Percentiles rank a stretch among this genome's conserved stretches.
Conservation (phyloP, 2,797 vertebrate genomes). For the Crocodylus rhombifer region DNA sequence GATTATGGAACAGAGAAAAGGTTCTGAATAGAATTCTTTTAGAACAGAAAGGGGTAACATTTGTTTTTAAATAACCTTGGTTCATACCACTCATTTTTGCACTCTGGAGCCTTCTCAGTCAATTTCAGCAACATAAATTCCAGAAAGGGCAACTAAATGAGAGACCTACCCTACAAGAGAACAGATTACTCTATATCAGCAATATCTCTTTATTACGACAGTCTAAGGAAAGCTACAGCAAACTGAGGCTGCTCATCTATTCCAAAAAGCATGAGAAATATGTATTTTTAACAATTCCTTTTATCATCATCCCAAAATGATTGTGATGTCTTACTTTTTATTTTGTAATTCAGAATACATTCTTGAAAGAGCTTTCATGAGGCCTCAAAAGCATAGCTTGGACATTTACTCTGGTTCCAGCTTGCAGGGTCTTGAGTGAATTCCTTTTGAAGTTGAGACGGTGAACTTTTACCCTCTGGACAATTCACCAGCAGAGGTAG, state of each 20-base stretch:
- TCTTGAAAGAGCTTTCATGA: slow-evolving; percentile 8
- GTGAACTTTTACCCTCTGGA: slow-evolving; percentile 42
- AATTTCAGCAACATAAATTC: neutral
- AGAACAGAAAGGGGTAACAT: neutral
- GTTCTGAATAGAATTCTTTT: too few relatives aligned
- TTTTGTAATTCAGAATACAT: neutral
- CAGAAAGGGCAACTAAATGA: neutral
- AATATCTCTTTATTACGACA: neutral
- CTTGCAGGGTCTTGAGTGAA: slow-evolving; percentile 22
- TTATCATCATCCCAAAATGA: neutral
- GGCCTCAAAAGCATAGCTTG: neutral
- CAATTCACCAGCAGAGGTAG: slow-evolving; percentile 33
- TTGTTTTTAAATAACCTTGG: rapidly evolving
- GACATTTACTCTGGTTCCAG: slow-evolving; percentile 7
- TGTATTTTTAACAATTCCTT: neutral
- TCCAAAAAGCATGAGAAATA: neutral
- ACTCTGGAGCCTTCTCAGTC: neutral
- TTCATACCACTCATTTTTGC: neutral
- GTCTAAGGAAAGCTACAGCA: neutral
- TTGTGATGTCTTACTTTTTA: neutral
- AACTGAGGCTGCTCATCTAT: neutral
- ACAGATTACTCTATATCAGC: neutral
- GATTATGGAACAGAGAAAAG: too few relatives aligned
- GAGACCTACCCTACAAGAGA: neutral
- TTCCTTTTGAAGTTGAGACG: slow-evolving; percentile 47